A percentile compares a stretch with the other conserved stretches of the same genome.
Evolutionary conservation across 2,113 vertebrate species (phyloP).

Genomic region (Chaetura pelagica): DNA sequence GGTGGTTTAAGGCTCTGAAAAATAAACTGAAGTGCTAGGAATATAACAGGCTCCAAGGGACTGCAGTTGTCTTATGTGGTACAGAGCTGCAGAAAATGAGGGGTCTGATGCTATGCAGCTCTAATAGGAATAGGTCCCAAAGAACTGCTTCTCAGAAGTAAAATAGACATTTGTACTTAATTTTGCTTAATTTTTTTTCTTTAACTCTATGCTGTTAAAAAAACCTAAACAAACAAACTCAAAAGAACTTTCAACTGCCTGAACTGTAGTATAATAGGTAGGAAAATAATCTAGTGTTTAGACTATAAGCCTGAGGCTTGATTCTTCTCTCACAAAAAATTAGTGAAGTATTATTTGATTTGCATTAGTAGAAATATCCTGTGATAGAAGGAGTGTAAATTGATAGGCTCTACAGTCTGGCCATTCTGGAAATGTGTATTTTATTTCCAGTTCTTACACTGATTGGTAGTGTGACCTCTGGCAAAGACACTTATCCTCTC

Average conservation of each 20-base stretch:
- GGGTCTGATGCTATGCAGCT: neutral
- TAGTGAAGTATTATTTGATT: neutral
- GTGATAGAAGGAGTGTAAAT: neutral
- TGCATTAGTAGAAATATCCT: neutral
- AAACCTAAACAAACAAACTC: fast-evolving
- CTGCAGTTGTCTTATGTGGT: neutral
- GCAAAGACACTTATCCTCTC: neutral
- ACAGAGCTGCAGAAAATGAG: neutral
- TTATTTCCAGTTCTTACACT: neutral
- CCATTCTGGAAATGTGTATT: neutral
- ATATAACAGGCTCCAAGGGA: neutral
- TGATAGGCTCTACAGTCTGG: neutral
- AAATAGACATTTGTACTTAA: neutral
- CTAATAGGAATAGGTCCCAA: neutral
- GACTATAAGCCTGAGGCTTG: neutral
- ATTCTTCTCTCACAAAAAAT: neutral
- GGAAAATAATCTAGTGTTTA: neutral
- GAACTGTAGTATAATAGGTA: neutral
- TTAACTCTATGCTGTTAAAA: neutral
- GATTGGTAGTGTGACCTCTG: neutral
- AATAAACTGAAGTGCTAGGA: neutral
- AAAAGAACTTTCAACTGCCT: neutral
- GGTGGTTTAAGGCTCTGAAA: neutral
- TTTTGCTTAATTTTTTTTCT: neutral
- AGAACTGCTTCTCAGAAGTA: neutral